A percentile compares a stretch with the other conserved stretches of the same genome.
phyloP scores from a whole-genome alignment of 2,113 vertebrate genomes.

The Panthera leo region DNA sequence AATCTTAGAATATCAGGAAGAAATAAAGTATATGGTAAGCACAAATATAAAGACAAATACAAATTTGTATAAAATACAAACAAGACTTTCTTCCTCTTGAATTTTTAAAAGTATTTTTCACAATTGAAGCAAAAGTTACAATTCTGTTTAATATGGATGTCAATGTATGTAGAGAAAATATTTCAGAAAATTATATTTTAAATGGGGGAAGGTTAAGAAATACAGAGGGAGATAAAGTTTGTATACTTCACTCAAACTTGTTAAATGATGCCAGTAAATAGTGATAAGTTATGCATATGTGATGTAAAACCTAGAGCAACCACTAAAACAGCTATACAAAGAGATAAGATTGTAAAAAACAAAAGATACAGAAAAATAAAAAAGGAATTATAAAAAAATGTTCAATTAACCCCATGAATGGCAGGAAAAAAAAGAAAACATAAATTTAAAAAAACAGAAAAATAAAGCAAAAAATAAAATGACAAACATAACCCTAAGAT shows the following conservation, averaged over 20 bases:
- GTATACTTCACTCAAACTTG: neutral
- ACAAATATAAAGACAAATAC: neutral
- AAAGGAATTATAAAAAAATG: neutral
- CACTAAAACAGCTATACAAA: neutral
- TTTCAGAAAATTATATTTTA: neutral
- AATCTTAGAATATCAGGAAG: neutral
- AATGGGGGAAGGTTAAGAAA: neutral
- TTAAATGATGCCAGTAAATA: neutral
- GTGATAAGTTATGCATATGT: neutral
- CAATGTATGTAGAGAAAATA: neutral
- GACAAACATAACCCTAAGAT: neutral
- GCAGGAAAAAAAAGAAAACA: neutral
- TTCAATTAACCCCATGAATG: neutral
- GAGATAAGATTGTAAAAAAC: neutral
- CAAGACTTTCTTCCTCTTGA: neutral
- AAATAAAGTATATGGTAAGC: neutral
- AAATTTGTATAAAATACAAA: neutral
- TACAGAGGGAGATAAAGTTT: neutral
- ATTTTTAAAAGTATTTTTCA: neutral
- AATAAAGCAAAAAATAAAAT: neutral
- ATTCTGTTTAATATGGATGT: neutral
- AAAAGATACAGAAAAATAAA: neutral
- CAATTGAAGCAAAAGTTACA: conserved; percentile 27
- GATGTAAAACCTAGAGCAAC: neutral
- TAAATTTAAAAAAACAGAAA: neutral